Conservation (phyloP, 2,797 vertebrate genomes). For the Pseudochromis fuscus region DNA sequence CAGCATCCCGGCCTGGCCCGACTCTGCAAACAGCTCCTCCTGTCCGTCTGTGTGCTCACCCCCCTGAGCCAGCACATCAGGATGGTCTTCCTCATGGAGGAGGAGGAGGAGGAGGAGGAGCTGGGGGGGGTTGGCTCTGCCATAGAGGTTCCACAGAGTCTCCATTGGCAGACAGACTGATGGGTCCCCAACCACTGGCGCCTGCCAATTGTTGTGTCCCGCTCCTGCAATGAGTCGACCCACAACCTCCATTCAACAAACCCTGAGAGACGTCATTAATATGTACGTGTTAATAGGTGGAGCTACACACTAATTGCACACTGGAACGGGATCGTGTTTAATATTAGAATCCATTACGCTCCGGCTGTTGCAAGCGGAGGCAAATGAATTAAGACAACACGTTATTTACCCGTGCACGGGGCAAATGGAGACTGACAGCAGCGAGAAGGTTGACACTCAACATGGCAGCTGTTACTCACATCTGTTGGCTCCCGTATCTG, state of each 20-base stretch:
- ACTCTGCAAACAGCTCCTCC: constrained; percentile 70
- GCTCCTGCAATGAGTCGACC: constrained; percentile 34
- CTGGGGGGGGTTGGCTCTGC: constrained; percentile 46
- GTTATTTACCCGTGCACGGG: constrained; percentile 74
- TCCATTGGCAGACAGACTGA: constrained; percentile 61
- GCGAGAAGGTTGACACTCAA: constrained; percentile 76
- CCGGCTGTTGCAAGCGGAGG: constrained; percentile 71
- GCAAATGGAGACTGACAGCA: constrained; percentile 80
- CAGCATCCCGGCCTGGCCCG: constrained; percentile 30
- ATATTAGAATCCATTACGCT: constrained; percentile 81
- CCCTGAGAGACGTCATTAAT: constrained; percentile 73
- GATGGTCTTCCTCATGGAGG: constrained; percentile 45
- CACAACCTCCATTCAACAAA: constrained; percentile 51
- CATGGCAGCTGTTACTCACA: constrained; percentile 82
- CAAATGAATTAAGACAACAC: constrained; percentile 83
- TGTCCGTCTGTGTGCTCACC: constrained; percentile 78
- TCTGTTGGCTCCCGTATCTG: constrained; percentile 72
- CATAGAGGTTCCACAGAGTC: constrained; percentile 64
- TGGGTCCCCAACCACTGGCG: constrained; percentile 58
- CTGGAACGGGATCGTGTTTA: constrained; percentile 77
- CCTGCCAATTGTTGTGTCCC: constrained; percentile 60
- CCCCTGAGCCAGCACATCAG: constrained; percentile 70
- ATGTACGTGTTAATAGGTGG: constrained; percentile 83
- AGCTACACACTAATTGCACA: constrained; percentile 79
- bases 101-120: constrained; percentile 20